phyloP scores from a whole-genome alignment of 2,888 invertebrate genomes.

The Drosophila tripunctata region DNA sequence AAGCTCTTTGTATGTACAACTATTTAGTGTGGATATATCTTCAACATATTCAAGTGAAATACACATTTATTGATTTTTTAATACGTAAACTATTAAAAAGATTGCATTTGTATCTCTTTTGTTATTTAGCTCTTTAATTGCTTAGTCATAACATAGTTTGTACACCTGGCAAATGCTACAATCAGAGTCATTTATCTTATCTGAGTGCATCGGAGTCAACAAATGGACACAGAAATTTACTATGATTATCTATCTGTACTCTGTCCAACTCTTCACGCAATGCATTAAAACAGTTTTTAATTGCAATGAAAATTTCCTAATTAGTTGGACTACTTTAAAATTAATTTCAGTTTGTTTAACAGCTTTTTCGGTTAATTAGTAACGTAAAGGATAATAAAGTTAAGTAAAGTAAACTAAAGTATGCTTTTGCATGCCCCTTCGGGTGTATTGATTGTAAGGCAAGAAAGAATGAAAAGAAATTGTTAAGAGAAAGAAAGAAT shows the following conservation, averaged over 20 bases:
- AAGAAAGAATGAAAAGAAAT: neutral
- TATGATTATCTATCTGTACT: neutral
- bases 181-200: neutral
- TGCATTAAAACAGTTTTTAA: neutral
- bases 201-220: neutral
- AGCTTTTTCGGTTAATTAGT: neutral
- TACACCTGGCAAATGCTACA: neutral
- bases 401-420: neutral
- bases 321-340: neutral
- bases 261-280: neutral
- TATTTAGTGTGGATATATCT: conserved; percentile 11
- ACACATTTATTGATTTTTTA: conserved; percentile 9
- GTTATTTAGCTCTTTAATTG: neutral
- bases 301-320: neutral
- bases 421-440: neutral
- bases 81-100: conserved; percentile 3
- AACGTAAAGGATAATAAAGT: neutral
- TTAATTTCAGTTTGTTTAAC: neutral
- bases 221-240: neutral
- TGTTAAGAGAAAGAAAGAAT: neutral
- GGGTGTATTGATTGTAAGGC: neutral
- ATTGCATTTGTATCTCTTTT: neutral
- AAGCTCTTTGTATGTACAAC: conserved; percentile 1
- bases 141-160: neutral
- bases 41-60: neutral